These are phyloP conservation scores for Melopsittacus undulatus DNA, from an alignment of 2,797 vertebrate genomes.

Conservation along the genomic window DNA sequence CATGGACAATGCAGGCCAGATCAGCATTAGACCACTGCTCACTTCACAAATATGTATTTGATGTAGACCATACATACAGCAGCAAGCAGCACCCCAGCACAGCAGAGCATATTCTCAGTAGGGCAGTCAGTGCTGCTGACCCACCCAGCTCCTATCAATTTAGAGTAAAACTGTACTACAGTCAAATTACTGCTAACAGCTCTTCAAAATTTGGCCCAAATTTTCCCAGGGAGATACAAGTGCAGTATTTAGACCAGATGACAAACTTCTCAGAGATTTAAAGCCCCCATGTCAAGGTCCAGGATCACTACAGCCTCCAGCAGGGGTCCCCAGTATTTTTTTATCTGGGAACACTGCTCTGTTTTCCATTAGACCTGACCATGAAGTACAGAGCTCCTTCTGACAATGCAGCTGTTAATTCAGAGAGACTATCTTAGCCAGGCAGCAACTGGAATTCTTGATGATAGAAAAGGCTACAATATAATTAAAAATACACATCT, in stretches of 20 bases:
- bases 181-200: background rate
- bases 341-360: background rate
- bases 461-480: background rate
- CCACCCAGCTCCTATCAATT: background rate
- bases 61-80: background rate
- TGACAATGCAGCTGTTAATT: background rate
- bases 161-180: background rate
- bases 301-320: background rate
- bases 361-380: background rate
- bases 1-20: background rate
- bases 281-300: background rate
- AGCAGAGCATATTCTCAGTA: background rate
- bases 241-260: background rate
- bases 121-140: background rate
- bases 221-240: background rate
- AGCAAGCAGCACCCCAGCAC: background rate
- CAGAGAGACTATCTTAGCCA: background rate
- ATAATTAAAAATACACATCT: background rate
- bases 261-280: background rate
- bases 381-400: background rate
- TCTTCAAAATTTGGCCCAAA: background rate
- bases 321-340: background rate
- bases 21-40: background rate
- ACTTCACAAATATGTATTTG: fast-evolving
- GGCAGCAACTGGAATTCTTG: background rate